Evolutionary conservation across 2,113 vertebrate genomes (phyloP), one percentile per base, ranked within the genome.

Genomic region (Salvelinus alpinus): DNA sequence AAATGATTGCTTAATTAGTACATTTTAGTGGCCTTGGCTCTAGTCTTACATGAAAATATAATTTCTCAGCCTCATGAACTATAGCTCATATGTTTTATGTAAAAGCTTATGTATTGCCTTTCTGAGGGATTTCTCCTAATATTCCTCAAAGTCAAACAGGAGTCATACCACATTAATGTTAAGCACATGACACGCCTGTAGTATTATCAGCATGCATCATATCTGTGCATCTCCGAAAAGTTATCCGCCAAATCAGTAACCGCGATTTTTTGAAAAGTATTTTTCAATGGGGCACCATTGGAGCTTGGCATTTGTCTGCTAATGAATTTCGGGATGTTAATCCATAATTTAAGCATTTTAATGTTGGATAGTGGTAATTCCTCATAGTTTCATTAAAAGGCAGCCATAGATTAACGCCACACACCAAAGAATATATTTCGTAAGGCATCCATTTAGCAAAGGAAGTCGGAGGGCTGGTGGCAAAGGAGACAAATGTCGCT

Each of bases 361-460:
- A 86, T 44, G 76, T 84, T 71, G 76, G 74, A 72, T 82, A 51
- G 67, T 81, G 81, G 74, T 84, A 82, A 90, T 88, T 90, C 87
- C 78, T 85, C 81, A 76, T 77, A 83, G 86, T 88, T 90, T 92
- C 77, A 91, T 86, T 89, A 87, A 85, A 87, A 77, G 71, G 81
- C 82, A 84, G 74, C 76, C 78, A 89, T 80, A 84, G 84, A 91
- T 90, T 81, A 88, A 84, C 80, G 69, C 16, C 79, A 67, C 74
- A 44, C 48, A 16, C 48, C 12, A 66, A 72, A 81, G 79, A 86
- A 89, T 88, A 77, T 72, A 84, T 91, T 90, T 87, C 79, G 86
- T 78, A 84, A 85, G 84, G 80, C 85, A 80, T 77, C 78, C 74
- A 82, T 87, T 84, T 85, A 75, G 78, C 81, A 80, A 77, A 54